A percentile compares a stretch with the other conserved stretches of the same genome.
phyloP scores from a whole-genome alignment of 92 coral and sea anemone genomes.

The Phymanthus crucifer region DNA sequence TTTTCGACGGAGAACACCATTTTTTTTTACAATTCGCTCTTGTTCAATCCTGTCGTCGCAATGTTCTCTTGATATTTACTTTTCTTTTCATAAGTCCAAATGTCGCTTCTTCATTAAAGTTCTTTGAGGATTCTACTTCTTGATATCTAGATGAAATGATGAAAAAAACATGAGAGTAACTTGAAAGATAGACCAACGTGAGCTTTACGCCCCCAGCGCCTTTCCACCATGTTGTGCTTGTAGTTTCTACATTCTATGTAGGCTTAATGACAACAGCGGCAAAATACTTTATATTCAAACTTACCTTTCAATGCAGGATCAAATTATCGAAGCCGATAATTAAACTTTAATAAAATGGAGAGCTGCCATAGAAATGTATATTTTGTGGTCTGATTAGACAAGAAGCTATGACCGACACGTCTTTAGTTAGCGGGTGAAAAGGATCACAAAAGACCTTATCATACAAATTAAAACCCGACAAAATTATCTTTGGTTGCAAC shows the following conservation, averaged over 20 bases:
- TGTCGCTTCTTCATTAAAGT: not conserved
- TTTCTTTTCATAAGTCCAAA: not conserved
- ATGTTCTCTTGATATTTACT: not conserved
- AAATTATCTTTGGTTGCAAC: not conserved
- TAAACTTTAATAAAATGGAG: slow-evolving; percentile 23
- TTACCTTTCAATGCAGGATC: not conserved
- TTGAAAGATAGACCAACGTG: not conserved
- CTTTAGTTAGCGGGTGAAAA: not conserved
- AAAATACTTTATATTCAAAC: slow-evolving; percentile 9
- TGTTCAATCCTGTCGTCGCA: not conserved
- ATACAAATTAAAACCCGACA: not conserved
- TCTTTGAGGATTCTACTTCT: not conserved
- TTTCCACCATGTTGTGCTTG: not conserved
- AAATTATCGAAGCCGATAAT: slow-evolving; percentile 27
- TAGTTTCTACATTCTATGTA: not conserved
- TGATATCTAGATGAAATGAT: not conserved
- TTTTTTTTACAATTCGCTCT: not conserved
- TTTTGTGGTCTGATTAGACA: slow-evolving; percentile 19
- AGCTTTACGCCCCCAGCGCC: not conserved
- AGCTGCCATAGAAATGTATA: slow-evolving; percentile 26
- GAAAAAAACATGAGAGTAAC: not conserved
- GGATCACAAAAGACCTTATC: not conserved
- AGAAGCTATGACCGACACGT: not conserved
- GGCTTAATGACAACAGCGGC: not conserved
- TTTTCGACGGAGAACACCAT: not conserved